A percentile compares a stretch with the other conserved stretches of the same genome.
These are phyloP conservation scores for Enteromius afrohamiltoni DNA, from an alignment of 2,797 vertebrate species.

Conservation along the genomic window DNA sequence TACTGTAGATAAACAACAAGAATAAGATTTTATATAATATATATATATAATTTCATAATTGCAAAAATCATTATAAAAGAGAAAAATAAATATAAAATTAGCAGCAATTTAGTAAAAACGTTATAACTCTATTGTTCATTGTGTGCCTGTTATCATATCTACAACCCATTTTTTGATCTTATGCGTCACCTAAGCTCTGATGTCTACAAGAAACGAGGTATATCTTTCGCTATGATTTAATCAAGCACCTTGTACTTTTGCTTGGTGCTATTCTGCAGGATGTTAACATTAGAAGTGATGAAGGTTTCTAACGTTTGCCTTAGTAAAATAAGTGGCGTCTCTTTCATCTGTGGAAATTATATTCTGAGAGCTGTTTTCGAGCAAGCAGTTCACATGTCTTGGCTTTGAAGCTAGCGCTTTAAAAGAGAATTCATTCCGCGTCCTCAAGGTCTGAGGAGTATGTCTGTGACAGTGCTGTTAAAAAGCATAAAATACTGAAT, in stretches of 20 bases:
- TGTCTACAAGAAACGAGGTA: not conserved
- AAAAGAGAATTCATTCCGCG: not conserved
- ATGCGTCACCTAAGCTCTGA: not conserved
- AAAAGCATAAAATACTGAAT: not conserved
- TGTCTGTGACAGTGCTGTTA: not conserved
- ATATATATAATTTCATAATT: too few species aligned
- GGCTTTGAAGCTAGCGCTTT: not conserved
- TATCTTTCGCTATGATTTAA: not conserved
- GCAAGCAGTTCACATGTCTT: conserved; percentile 5
- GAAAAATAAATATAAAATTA: not conserved
- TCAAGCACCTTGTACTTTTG: not conserved
- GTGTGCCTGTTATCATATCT: not conserved
- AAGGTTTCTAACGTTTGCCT: not conserved
- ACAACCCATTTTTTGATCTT: not conserved
- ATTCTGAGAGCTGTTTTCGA: conserved; percentile 1
- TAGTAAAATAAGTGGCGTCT: not conserved
- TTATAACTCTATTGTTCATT: not conserved
- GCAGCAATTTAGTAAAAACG: not conserved
- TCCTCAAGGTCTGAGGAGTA: not conserved
- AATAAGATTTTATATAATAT: too few species aligned
- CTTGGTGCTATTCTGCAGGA: not conserved
- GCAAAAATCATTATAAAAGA: not conserved
- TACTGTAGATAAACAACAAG: not conserved
- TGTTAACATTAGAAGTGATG: conserved; percentile 4
- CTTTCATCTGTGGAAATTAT: conserved; percentile 10